These are phyloP conservation scores for Pagrus major DNA, from an alignment of 2,113 vertebrate species.

Conservation along the genomic window DNA sequence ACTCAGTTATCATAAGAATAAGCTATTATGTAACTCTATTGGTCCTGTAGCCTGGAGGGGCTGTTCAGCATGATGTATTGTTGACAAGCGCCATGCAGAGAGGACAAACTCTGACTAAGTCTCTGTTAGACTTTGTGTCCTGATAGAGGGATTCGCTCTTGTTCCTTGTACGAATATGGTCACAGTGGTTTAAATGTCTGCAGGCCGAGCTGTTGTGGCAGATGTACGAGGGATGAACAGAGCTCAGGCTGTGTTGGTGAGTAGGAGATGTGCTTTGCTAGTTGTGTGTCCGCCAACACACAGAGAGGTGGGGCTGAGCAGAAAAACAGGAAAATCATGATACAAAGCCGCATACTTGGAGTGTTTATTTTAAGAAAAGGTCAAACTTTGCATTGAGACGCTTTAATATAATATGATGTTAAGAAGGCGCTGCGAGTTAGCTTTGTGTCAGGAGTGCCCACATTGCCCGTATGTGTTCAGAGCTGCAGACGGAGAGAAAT, in stretches of 20 bases:
- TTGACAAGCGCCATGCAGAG: conserved; percentile 1
- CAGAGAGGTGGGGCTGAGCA: conserved; percentile 47
- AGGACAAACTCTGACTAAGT: neutral
- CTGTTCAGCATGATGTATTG: conserved; percentile 23
- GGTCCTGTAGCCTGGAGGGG: conserved; percentile 6
- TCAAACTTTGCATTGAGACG: too few relatives aligned
- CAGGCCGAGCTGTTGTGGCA: conserved; percentile 35
- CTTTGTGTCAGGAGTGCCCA: neutral
- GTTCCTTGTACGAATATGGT: conserved; percentile 14
- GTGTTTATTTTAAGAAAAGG: conserved; percentile 5
- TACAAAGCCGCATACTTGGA: neutral
- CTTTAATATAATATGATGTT: neutral
- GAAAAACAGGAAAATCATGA: conserved; percentile 53
- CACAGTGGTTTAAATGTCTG: conserved; percentile 32
- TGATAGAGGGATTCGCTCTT: neutral
- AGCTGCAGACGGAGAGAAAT: conserved; percentile 22
- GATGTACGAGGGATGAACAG: conserved; percentile 48
- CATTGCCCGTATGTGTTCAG: neutral
- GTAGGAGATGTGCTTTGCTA: conserved; percentile 24
- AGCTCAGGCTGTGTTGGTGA: conserved; percentile 40
- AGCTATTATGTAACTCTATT: conserved; percentile 34
- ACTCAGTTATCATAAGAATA: conserved; percentile 29
- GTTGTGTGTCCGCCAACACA: conserved; percentile 25
- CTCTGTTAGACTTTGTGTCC: neutral
- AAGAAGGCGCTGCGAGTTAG: neutral